A percentile compares a stretch with the other conserved stretches of the same genome.
Conservation (phyloP, 2,113 vertebrate species). For the Myotis lucifugus region DNA sequence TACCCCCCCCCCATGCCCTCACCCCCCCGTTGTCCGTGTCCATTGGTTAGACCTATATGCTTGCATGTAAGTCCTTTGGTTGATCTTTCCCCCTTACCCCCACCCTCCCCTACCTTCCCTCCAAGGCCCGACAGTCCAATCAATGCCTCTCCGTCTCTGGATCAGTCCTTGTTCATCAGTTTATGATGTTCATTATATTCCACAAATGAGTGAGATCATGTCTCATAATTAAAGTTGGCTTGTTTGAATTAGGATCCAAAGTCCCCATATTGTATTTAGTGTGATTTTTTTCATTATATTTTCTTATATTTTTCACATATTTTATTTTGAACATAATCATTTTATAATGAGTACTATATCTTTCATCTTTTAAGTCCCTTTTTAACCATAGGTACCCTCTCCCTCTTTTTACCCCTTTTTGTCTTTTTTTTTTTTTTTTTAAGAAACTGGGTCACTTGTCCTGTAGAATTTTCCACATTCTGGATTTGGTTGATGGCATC, state of each 20-base stretch:
- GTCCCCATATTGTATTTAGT: background rate
- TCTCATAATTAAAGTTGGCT: background rate
- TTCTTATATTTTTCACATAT: background rate
- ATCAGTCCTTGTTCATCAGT: too few species aligned
- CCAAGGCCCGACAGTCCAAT: too few species aligned
- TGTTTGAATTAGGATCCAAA: background rate
- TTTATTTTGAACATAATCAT: background rate
- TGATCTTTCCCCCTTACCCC: too few species aligned
- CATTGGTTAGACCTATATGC: too few species aligned
- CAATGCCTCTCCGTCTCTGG: too few species aligned
- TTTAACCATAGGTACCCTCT: background rate
- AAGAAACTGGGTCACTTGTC: conserved; percentile 9
- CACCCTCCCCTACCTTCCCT: too few species aligned
- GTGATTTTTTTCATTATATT: background rate
- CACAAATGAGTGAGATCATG: too few species aligned
- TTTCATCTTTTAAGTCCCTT: conserved; percentile 40
- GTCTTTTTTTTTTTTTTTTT: background rate
- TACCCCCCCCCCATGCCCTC: too few species aligned
- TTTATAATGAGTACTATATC: background rate
- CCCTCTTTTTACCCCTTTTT: background rate
- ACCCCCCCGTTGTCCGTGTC: too few species aligned
- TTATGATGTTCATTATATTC: too few species aligned
- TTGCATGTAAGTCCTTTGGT: too few species aligned
- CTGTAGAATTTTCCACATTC: conserved; percentile 1
- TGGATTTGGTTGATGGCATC: background rate